Base-by-base conservation (phyloP, 2,888 invertebrate genomes). In the Fragum fragum region DNA sequence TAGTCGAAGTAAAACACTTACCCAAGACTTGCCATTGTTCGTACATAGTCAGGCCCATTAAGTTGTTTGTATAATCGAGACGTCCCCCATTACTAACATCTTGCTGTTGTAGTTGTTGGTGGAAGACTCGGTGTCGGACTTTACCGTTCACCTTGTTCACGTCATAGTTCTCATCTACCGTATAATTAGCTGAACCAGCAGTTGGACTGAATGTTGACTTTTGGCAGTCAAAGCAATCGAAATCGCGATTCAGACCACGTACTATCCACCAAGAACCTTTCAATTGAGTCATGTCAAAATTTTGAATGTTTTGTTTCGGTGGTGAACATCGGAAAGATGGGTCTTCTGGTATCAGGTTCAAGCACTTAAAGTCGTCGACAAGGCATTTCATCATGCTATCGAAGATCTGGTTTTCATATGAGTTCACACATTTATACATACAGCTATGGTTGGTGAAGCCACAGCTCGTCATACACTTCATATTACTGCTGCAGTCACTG, bases 141-240 rank as follows among this genome's bases (percentile, higher is more conserved):
- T 76, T 73, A 0, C 88, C 86, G 11, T 85, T 76, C 29, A 88
- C 61, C 28, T 81, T 85, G 5, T 70, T 55, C 11, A 84, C 83
- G 68, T 87, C 89, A 70, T 85, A 89, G 36, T 77, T 55, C 59
- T 87, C 86, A 18, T 70, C 76, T 21, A 85, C 57, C 11, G 74
- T 83, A 18, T 72, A 74, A 23, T 79, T 80, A 11, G 63, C 72
- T 7, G 75, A 69, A 7, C 29, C 63, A 2, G 72, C 55, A 9
- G 47, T 66, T 0, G 71, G 66, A n/a, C 66, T 36, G 66, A 78
- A 87, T 1, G 83, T 81, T 0, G 86, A 85, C 16, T 85, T 79
- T 52, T 86, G 84, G 68, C 87, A 87, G 69, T 89, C 77, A 29
- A 87, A 89, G 47, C 88, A 89, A 74, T 89, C 88, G 53, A 80